Evolutionary conservation across 2,888 invertebrate species (phyloP).

Genomic region (Chromoteleia sp.): DNA sequence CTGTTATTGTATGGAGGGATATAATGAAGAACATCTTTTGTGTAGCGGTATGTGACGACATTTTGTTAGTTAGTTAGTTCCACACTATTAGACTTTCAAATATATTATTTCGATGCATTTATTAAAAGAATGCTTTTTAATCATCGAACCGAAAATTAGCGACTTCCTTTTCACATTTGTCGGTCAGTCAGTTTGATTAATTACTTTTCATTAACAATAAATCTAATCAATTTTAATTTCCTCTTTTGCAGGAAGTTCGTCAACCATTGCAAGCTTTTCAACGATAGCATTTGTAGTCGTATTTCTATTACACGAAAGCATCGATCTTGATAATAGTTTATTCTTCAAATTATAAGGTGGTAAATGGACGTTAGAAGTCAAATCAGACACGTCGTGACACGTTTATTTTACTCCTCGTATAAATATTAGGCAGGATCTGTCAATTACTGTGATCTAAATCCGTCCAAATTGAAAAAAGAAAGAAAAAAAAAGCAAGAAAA

Average conservation of each 20-base stretch:
- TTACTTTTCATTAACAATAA: no score
- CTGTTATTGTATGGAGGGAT: slow-evolving; percentile 86
- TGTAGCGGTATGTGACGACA: slow-evolving; percentile 87
- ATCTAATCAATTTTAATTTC: slow-evolving; percentile 9
- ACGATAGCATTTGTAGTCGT: slow-evolving; percentile 33
- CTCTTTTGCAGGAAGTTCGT: slow-evolving; percentile 44
- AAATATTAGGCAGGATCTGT: slow-evolving; percentile 8
- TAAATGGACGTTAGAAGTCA: slow-evolving; percentile 4
- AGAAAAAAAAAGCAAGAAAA: no score
- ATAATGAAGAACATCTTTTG: slow-evolving; percentile 87
- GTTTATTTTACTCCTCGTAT: slow-evolving; percentile 2
- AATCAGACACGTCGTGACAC: slow-evolving; percentile 7
- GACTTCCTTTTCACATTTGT: no score
- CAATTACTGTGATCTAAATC: slow-evolving; percentile 47
- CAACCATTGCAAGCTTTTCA: slow-evolving; percentile 29
- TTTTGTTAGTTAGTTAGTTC: no score
- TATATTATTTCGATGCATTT: no score
- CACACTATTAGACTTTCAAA: no score
- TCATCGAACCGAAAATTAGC: no score
- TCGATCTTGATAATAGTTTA: slow-evolving; percentile 34
- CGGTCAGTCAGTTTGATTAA: no score
- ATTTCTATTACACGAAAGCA: slow-evolving; percentile 49
- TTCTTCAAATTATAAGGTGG: slow-evolving; percentile 26
- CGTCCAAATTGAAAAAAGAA: slow-evolving; percentile 48
- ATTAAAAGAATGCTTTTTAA: no score